phyloP scores from a whole-genome alignment of 2,797 vertebrate species.

The Eulemur rubriventer region DNA sequence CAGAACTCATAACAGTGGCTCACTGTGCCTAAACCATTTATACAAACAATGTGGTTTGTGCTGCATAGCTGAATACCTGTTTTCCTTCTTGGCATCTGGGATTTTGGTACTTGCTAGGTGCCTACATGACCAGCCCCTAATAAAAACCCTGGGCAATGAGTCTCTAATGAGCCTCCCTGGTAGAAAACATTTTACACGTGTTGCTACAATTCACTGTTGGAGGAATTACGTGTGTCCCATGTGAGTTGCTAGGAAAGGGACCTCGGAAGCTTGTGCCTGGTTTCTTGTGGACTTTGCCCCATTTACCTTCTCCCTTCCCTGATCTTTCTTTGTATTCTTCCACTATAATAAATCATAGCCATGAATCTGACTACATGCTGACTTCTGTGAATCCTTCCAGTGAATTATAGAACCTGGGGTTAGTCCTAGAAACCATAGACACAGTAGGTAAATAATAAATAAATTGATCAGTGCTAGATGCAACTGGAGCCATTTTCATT shows the following conservation, averaged over 20 bases:
- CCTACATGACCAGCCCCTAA: neutral
- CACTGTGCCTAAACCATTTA: neutral
- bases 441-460: neutral
- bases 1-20: neutral
- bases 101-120: neutral
- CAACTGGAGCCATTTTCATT: neutral
- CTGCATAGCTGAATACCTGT: neutral
- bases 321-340: neutral
- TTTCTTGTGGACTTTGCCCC: neutral
- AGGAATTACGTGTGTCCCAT: neutral
- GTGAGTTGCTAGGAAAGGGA: neutral
- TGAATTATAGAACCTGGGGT: neutral
- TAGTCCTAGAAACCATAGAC: neutral
- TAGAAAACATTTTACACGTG: neutral
- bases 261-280: neutral
- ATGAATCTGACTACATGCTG: neutral
- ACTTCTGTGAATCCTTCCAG: neutral
- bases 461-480: neutral
- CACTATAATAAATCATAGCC: neutral
- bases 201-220: neutral
- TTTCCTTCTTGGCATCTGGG: neutral
- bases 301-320: neutral
- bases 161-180: neutral
- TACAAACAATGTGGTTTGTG: neutral
- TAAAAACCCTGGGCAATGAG: neutral